A percentile compares a stretch with the other conserved stretches of the same genome.
phyloP scores from a whole-genome alignment of 2,113 vertebrate genomes.

The Oreochromis niloticus region DNA sequence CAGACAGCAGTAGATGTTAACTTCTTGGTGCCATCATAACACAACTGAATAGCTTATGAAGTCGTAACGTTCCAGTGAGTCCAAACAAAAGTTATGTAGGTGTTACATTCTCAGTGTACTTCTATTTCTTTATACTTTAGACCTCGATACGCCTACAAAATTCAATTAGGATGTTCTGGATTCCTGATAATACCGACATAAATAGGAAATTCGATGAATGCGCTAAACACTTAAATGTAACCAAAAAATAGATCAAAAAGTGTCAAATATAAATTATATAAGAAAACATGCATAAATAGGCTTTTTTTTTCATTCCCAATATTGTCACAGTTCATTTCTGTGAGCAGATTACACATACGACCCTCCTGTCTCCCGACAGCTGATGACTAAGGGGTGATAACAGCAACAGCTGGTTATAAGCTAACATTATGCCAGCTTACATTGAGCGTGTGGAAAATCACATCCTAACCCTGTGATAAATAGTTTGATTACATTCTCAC shows the following conservation, averaged over 20 bases:
- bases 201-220: background rate
- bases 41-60: background rate
- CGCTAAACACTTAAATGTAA: background rate
- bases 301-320: background rate
- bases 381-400: background rate
- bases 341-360: background rate
- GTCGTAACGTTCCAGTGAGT: background rate
- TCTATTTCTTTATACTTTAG: background rate
- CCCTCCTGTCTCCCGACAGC: background rate
- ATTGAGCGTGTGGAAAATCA: background rate
- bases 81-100: background rate
- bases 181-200: background rate
- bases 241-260: background rate
- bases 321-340: background rate
- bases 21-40: background rate
- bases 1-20: background rate
- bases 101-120: background rate
- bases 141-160: rapidly evolving
- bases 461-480: background rate
- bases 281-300: background rate
- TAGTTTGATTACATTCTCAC: background rate
- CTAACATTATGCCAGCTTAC: background rate
- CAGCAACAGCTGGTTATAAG: background rate
- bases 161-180: background rate
- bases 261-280: background rate